These are phyloP conservation scores for Neolamprologus tretocephalus DNA, from an alignment of 2,113 vertebrate genomes.

Conservation along the genomic window DNA sequence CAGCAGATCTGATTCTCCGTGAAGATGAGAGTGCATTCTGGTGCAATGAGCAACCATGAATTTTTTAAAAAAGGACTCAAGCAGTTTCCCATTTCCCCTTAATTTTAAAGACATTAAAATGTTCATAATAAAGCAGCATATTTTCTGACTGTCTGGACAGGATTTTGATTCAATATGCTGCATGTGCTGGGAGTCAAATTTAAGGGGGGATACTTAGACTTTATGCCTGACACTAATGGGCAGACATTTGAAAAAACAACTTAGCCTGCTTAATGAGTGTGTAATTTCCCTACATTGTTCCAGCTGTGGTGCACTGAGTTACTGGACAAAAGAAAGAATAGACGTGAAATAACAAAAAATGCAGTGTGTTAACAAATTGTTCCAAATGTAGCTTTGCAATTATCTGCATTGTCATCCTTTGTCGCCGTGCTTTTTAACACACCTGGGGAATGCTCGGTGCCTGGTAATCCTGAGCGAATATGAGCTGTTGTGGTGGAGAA, in stretches of 20 bases:
- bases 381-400: neutral
- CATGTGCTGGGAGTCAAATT: neutral
- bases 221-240: slow-evolving; percentile 22
- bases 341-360: neutral
- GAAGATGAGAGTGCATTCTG: neutral
- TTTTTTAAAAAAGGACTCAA: neutral
- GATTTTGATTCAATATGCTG: slow-evolving; percentile 11
- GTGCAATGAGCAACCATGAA: neutral
- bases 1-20: neutral
- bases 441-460: neutral
- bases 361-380: neutral
- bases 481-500: slow-evolving; percentile 27
- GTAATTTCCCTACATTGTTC: slow-evolving; percentile 59
- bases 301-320: slow-evolving; percentile 31
- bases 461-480: slow-evolving; percentile 30
- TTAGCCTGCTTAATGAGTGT: slow-evolving; percentile 27
- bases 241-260: slow-evolving; percentile 33
- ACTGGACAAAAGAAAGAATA: neutral
- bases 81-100: neutral
- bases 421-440: neutral
- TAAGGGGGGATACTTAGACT: neutral
- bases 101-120: neutral
- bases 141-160: neutral
- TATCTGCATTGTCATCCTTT: slow-evolving; percentile 14
- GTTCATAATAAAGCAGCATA: neutral